Evolutionary conservation across 1,140 invertebrate genomes (phyloP).

Genomic region (Sinella curviseta): DNA sequence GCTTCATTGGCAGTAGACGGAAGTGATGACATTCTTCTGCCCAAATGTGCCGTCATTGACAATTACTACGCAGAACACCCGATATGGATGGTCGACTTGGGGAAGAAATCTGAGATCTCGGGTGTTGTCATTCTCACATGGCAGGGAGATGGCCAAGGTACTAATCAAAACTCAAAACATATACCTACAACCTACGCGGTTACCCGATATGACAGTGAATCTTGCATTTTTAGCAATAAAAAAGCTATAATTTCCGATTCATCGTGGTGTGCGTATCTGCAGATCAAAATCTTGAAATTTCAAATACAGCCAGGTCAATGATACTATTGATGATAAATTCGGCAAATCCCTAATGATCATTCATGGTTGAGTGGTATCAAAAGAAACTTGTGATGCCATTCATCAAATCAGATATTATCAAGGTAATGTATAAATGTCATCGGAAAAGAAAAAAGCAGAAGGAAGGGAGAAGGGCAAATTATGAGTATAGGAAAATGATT

Average conservation of each 20-base stretch:
- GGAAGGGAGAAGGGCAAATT: no score
- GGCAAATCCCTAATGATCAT: no score
- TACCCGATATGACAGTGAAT: neutral
- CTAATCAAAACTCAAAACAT: neutral
- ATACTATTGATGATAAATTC: no score
- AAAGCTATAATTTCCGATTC: neutral
- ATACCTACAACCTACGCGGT: neutral
- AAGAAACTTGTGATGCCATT: no score
- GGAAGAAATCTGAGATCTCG: conserved; percentile 54
- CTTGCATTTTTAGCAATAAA: neutral
- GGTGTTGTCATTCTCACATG: conserved; percentile 61
- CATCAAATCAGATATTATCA: no score
- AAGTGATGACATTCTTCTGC: conserved; percentile 53
- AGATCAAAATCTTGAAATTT: no score
- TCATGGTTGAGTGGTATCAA: no score
- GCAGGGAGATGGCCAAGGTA: conserved; percentile 61
- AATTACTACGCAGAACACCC: conserved; percentile 62
- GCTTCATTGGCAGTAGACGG: conserved; percentile 57
- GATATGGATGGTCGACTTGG: conserved; percentile 63
- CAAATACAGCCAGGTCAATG: no score
- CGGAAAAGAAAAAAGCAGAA: no score
- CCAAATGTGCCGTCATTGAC: conserved; percentile 60
- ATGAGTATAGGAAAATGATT: no score
- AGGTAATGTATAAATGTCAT: no score
- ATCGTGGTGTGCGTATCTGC: no score